Evolutionary conservation across 2,888 invertebrate species (phyloP).

Genomic region (Aporophyla nigra): DNA sequence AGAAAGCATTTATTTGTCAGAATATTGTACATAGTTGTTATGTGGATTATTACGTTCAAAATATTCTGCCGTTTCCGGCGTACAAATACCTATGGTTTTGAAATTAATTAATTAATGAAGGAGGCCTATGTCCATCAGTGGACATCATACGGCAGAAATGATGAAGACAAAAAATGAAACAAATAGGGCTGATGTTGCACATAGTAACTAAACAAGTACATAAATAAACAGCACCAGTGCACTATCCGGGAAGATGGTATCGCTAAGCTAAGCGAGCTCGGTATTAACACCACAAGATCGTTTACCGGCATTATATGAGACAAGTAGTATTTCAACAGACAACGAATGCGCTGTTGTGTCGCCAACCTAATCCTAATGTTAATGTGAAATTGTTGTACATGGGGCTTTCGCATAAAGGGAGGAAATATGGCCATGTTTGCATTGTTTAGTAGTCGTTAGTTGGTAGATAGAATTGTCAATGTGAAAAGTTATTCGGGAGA

Average conservation of each 20-base stretch:
- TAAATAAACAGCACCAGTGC: neutral
- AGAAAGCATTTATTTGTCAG: too few species aligned
- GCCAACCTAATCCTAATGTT: slow-evolving; percentile 21
- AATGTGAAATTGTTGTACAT: slow-evolving; percentile 5
- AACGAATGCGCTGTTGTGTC: slow-evolving; percentile 4
- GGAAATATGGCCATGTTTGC: neutral
- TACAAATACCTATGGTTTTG: too few species aligned
- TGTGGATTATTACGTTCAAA: too few species aligned
- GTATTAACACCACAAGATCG: slow-evolving; percentile 37
- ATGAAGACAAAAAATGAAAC: neutral
- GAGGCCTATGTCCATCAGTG: too few species aligned
- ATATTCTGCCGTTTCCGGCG: too few species aligned
- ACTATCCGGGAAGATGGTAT: slow-evolving; percentile 30
- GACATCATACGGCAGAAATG: too few species aligned
- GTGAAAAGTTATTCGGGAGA: neutral
- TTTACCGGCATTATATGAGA: slow-evolving; percentile 21
- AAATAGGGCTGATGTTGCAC: neutral
- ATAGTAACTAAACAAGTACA: neutral
- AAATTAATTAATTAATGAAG: too few species aligned
- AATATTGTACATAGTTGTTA: too few species aligned
- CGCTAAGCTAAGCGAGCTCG: slow-evolving; percentile 37
- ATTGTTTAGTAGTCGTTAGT: neutral
- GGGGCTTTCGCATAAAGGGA: neutral
- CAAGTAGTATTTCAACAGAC: slow-evolving; percentile 24
- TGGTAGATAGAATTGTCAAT: neutral